phyloP scores from a whole-genome alignment of 23 tunicate genomes.

The Trididemnum clinides region DNA sequence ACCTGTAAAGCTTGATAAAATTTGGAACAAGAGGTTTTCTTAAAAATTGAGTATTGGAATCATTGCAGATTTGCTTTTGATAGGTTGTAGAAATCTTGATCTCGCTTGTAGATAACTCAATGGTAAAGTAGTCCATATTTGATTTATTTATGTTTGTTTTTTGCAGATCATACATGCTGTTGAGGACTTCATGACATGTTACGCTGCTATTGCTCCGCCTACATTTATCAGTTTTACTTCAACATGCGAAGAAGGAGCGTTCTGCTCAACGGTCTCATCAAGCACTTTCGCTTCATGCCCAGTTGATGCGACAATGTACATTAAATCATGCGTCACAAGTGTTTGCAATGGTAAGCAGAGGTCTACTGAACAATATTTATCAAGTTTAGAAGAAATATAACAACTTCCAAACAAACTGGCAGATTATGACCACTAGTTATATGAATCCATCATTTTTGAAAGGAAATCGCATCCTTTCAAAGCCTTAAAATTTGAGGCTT shows the following conservation, averaged over 20 bases:
- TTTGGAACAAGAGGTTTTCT: too few species aligned
- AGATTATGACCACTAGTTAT: too few species aligned
- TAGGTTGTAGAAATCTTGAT: too few species aligned
- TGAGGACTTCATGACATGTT: constrained; percentile 56
- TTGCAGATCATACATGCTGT: constrained; percentile 41
- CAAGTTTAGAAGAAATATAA: too few species aligned
- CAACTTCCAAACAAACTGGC: too few species aligned
- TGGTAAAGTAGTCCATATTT: not conserved
- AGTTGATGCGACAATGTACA: constrained; percentile 50
- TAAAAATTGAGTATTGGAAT: too few species aligned
- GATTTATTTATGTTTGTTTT: not conserved
- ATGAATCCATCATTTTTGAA: too few species aligned
- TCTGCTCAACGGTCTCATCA: constrained; percentile 23
- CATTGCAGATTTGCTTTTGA: too few species aligned
- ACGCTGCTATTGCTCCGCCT: not conserved
- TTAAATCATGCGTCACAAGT: constrained; percentile 66
- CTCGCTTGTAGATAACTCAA: not conserved
- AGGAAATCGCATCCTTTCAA: too few species aligned
- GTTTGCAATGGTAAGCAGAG: constrained; percentile 83
- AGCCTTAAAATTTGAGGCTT: too few species aligned
- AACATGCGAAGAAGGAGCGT: constrained; percentile 38
- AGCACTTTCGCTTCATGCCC: constrained; percentile 76
- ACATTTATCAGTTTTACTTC: constrained; percentile 5
- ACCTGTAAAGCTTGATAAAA: too few species aligned
- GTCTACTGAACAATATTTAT: too few species aligned